Percentiles rank a stretch among this genome's conserved stretches.
Conservation (phyloP, 2,113 vertebrate genomes). For the Hippocampus comes region DNA sequence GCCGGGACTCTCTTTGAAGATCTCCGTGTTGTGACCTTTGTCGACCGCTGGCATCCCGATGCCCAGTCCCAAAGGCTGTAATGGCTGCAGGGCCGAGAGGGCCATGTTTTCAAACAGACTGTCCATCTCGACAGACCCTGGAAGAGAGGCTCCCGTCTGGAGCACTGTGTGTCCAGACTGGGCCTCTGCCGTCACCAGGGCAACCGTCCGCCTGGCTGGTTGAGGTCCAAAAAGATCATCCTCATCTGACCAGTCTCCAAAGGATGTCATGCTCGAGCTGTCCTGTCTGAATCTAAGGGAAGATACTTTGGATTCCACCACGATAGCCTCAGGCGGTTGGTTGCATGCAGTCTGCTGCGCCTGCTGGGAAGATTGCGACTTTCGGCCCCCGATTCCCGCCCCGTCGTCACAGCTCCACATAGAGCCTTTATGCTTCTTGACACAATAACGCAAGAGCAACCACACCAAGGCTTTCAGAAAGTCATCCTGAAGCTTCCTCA, state of each 20-base stretch:
- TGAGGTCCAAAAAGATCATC: conserved; percentile 86
- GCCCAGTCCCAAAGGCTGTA: conserved; percentile 72
- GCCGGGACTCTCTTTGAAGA: conserved; percentile 67
- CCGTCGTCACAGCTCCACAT: conserved; percentile 50
- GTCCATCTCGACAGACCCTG: conserved; percentile 85
- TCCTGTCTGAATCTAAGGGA: conserved; percentile 65
- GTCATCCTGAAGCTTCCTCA: conserved; percentile 88
- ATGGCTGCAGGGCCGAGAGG: conserved; percentile 72
- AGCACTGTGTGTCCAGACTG: conserved; percentile 51
- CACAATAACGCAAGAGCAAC: conserved; percentile 83
- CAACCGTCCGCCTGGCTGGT: conserved; percentile 69
- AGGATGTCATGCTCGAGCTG: conserved; percentile 77
- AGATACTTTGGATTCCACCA: conserved; percentile 58
- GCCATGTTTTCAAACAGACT: conserved; percentile 69
- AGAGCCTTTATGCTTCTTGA: conserved; percentile 61
- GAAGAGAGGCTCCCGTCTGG: conserved; percentile 77
- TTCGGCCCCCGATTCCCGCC: conserved; percentile 62
- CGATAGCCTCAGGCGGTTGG: conserved; percentile 46
- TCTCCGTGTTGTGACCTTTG: conserved; percentile 71
- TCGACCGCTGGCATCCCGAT: conserved; percentile 72
- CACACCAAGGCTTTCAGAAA: conserved; percentile 89
- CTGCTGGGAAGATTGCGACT: conserved; percentile 67
- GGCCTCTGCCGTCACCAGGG: conserved; percentile 70
- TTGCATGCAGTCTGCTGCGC: conserved; percentile 58
- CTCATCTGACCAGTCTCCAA: conserved; percentile 89